Percentiles rank a stretch among this genome's conserved stretches.
These are phyloP conservation scores for Bradysia coprophila DNA, from an alignment of 1,140 invertebrate species.

Conservation along the genomic window DNA sequence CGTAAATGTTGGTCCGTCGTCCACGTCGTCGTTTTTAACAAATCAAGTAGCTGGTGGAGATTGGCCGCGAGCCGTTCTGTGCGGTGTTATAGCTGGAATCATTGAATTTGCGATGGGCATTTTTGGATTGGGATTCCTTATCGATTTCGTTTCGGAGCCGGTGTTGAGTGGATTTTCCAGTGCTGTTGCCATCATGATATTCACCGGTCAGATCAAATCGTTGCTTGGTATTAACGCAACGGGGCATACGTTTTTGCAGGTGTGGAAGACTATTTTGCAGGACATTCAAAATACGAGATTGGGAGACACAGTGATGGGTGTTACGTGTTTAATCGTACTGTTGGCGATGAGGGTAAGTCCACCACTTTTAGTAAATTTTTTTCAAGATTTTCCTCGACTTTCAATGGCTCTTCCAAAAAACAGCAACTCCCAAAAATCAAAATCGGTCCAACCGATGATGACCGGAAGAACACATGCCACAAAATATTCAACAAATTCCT, in stretches of 20 bases:
- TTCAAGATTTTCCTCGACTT: no score
- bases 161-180: conserved; percentile 88
- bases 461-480: conserved; percentile 27
- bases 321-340: conserved; percentile 48
- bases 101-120: conserved; percentile 72
- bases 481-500: no score
- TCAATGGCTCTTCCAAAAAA: no score
- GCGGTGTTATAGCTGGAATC: conserved; percentile 60
- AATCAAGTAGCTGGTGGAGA: conserved; percentile 53
- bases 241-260: conserved; percentile 51
- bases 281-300: conserved; percentile 37
- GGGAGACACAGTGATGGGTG: conserved; percentile 49
- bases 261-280: conserved; percentile 43
- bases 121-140: conserved; percentile 75
- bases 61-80: conserved; percentile 54
- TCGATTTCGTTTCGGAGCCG: conserved; percentile 84
- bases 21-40: conserved; percentile 64
- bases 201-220: conserved; percentile 74
- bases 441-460: conserved; percentile 30
- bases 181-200: conserved; percentile 79
- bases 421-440: conserved; percentile 31
- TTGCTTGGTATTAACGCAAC: conserved; percentile 58
- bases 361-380: no score
- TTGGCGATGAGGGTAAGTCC: conserved; percentile 49
- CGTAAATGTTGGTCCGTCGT: conserved; percentile 73